Conservation (phyloP, 2,888 invertebrate species). For the Oscheius myriophilus region DNA sequence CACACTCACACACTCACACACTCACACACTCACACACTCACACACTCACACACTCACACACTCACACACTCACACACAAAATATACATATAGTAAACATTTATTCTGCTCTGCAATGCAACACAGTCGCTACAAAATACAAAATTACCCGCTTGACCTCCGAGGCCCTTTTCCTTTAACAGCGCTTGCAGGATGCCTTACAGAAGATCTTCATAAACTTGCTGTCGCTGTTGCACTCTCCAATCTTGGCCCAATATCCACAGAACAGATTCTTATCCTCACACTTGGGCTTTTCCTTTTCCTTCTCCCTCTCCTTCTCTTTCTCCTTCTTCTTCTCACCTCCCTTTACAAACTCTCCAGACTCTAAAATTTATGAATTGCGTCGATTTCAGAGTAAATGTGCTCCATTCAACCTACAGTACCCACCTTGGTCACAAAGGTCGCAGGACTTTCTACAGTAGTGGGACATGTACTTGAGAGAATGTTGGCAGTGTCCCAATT, state of each 20-base stretch:
- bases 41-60: no score
- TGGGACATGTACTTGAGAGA: conserved; percentile 70
- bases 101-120: conserved; percentile 27
- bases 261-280: conserved; percentile 70
- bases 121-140: conserved; percentile 26
- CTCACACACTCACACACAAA: no score
- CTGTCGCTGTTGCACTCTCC: conserved; percentile 70
- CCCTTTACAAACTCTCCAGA: conserved; percentile 1
- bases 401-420: not conserved
- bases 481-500: conserved; percentile 70
- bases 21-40: no score
- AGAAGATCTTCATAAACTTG: conserved; percentile 70
- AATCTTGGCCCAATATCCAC: conserved; percentile 70
- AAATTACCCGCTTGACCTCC: conserved; percentile 11
- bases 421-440: conserved; percentile 39
- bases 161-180: conserved; percentile 16
- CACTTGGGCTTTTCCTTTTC: conserved; percentile 34
- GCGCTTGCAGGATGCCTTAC: conserved; percentile 52
- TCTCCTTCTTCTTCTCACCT: conserved; percentile 26
- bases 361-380: not conserved
- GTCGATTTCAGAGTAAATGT: not conserved
- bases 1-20: no score
- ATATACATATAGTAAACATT: not conserved
- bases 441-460: conserved; percentile 66
- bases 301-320: conserved; percentile 27